A percentile compares a stretch with the other conserved stretches of the same genome.
phyloP scores from a whole-genome alignment of 2,888 invertebrate species.

The Chrysolina americana region DNA sequence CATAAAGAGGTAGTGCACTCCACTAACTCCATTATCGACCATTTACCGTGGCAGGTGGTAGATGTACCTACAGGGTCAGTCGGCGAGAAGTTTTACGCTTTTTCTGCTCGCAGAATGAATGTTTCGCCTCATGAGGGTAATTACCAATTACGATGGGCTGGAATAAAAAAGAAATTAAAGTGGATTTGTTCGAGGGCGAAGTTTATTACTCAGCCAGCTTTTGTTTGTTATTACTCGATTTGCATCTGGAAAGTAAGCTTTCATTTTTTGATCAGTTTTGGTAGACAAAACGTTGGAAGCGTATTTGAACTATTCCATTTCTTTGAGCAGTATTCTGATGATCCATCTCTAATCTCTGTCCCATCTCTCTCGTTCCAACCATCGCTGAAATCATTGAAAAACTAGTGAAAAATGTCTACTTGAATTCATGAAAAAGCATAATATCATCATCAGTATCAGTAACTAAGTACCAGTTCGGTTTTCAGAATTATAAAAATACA shows the following conservation, averaged over 20 bases:
- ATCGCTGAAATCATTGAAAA: no score
- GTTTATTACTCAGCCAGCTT: neutral
- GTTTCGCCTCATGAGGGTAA: constrained; percentile 19
- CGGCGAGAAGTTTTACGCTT: constrained; percentile 8
- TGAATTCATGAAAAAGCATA: no score
- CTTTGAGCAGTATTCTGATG: no score
- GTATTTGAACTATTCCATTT: no score
- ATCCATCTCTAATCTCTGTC: no score
- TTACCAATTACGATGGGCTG: constrained; percentile 25
- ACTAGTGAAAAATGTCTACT: no score
- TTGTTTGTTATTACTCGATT: neutral
- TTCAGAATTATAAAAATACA: no score
- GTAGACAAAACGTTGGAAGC: no score
- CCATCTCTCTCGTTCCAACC: no score
- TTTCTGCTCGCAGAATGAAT: constrained; percentile 14
- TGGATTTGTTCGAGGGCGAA: constrained; percentile 6
- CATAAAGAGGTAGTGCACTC: constrained; percentile 20
- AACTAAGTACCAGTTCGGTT: no score
- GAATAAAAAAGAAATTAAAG: constrained; percentile 15
- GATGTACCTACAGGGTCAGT: constrained; percentile 27
- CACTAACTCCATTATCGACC: constrained; percentile 20
- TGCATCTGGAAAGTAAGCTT: neutral
- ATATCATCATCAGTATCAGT: no score
- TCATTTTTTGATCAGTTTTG: no score
- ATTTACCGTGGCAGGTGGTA: constrained; percentile 28